A percentile compares a stretch with the other conserved stretches of the same genome.
These are phyloP conservation scores for Acromyrmex heyeri DNA, from an alignment of 1,140 invertebrate species.

Conservation along the genomic window DNA sequence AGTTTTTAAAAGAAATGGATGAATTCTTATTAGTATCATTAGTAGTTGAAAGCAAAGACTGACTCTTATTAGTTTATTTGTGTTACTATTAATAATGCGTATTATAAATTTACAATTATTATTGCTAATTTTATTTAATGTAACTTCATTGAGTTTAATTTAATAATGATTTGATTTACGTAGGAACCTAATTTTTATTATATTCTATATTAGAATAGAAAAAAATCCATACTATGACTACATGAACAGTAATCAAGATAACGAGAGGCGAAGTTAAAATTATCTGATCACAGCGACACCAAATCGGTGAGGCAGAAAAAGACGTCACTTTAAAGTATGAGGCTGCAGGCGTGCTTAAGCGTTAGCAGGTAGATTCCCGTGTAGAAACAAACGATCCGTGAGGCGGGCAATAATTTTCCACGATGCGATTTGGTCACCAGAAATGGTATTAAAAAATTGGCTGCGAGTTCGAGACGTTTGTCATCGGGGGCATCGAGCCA, in stretches of 20 bases:
- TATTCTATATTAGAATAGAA: slow-evolving; percentile 8
- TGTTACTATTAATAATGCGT: background rate
- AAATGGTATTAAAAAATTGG: slow-evolving; percentile 78
- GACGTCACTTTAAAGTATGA: slow-evolving; percentile 72
- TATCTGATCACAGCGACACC: slow-evolving; percentile 45
- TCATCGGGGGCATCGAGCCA: slow-evolving; percentile 71
- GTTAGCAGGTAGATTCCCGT: slow-evolving; percentile 75
- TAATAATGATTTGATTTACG: background rate
- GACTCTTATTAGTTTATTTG: background rate
- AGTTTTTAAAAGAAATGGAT: background rate
- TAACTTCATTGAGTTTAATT: background rate
- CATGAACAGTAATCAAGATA: slow-evolving; percentile 22
- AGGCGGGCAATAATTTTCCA: slow-evolving; percentile 71
- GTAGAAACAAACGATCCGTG: slow-evolving; percentile 80
- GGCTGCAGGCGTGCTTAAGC: slow-evolving; percentile 75
- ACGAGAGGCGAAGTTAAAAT: slow-evolving; percentile 43
- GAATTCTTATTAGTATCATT: background rate
- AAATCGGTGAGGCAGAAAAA: slow-evolving; percentile 20
- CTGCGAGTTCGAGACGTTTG: slow-evolving; percentile 71
- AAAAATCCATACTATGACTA: slow-evolving; percentile 2
- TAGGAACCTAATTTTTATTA: background rate
- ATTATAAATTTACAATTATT: background rate
- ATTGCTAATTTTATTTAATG: background rate
- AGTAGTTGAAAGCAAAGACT: background rate
- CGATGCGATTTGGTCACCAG: slow-evolving; percentile 71